Evolutionary conservation across 37 sponge, comb jelly and placozoan species (phyloP), one percentile per base, ranked within the genome.

Genomic region (Diacarnus erythraeanus): DNA sequence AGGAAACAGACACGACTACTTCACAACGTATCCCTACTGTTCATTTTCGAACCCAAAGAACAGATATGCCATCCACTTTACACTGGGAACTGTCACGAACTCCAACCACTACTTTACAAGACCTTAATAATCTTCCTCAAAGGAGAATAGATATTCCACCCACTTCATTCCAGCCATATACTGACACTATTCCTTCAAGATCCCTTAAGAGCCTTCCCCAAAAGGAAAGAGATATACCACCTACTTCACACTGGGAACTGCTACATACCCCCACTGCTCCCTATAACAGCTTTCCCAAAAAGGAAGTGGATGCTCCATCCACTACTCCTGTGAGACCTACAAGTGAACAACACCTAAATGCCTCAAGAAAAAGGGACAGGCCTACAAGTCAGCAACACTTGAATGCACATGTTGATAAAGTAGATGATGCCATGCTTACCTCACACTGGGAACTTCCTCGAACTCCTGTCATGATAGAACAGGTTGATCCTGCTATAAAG

Each of bases 391-490:
- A 68, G 8, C 3, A 17, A 21, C 17, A 18, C 29, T 3, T 68
- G 40, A 2, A 8, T 21, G 1, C 44, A 61, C 66, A 21, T 4
- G 15, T 2, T 41, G 36, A 30, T 15, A 10, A 21, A 18, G 15
- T 2, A 25, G 36, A 30, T 15, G 5, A 18, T 43, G 80, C 27
- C 26, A 69, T 71, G 8, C 71, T 58, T 43, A 56, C 70, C 31
- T 6, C 59, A n/a, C 33, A 34, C 26, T 80, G 69, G 69, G 80
- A 80, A 57, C 65, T 80, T 56, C 80, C 80, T 2, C 80, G 80
- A 1, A 80, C 80, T 35, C 80, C 80, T 1, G 21, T 69, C 59
- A 23, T 21, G 2, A 31, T 1, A 63, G 20, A 57, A 4, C 37
- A 29, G 2, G 12, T 29, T 58, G 59, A 57, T n/a, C n/a, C n/a